These are phyloP conservation scores for Dynastes grantii DNA, from an alignment of 2,888 invertebrate species.

Conservation along the genomic window DNA sequence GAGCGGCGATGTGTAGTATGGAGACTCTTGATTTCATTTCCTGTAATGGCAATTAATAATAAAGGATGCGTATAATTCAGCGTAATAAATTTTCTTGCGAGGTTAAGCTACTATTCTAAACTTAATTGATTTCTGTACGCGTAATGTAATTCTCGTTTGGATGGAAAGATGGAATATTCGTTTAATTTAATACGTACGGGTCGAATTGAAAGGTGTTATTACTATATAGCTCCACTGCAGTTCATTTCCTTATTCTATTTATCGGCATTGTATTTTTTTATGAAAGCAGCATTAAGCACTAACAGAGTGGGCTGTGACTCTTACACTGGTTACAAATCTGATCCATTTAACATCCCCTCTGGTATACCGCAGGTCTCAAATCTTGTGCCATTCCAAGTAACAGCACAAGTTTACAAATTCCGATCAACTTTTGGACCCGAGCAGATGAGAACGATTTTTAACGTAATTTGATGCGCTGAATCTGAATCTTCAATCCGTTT, in stretches of 20 bases:
- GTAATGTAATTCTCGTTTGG: constrained; percentile 1
- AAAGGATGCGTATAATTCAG: constrained; percentile 35
- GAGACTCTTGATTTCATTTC: constrained; percentile 41
- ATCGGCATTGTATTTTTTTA: neutral
- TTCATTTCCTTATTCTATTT: neutral
- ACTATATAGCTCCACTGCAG: neutral
- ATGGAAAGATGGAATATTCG: neutral
- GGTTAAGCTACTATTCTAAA: constrained; percentile 16
- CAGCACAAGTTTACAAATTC: no score
- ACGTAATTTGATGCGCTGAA: no score
- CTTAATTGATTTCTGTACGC: constrained; percentile 28
- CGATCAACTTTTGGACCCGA: no score
- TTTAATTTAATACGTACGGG: neutral
- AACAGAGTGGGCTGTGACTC: no score
- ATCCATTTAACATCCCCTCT: no score
- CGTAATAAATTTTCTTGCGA: constrained; percentile 26
- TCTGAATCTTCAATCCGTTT: no score
- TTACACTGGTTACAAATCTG: no score
- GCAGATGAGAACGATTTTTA: no score
- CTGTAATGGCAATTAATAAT: constrained; percentile 41
- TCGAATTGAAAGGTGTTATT: neutral
- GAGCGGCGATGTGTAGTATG: neutral
- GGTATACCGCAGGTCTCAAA: no score
- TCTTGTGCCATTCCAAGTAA: no score
- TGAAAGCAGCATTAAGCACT: no score